Evolutionary conservation across 2,888 invertebrate genomes (phyloP), one percentile per base, ranked within the genome.

Genomic region (Aquatica leii): DNA sequence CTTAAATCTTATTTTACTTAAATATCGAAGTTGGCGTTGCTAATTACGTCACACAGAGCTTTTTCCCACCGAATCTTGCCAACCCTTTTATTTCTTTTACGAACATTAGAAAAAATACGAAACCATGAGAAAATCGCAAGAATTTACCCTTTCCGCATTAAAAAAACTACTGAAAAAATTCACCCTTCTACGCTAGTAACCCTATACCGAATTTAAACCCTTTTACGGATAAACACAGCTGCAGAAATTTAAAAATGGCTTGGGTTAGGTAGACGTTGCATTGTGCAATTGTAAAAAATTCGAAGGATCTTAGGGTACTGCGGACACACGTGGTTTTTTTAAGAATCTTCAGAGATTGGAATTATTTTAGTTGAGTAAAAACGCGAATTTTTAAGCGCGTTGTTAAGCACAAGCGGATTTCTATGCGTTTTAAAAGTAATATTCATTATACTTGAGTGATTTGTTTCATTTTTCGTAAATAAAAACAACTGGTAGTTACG

Each of bases 151-250:
- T 48, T 34, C 49, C 52, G 65, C 55, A 51, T n/a, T n/a, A n/a
- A n/a, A n/a, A n/a, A n/a, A n/a, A n/a, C 50, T 51, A 62, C 48
- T 49, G 54, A 43, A 54, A 46, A 34, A 49, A 21, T 61, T 61
- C 41, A 61, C 67, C 67, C 67, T 62, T 65, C 62, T 56, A 40
- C 37, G 55, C 34, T 59, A 62, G 71, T 68, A 71, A 71, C 71
- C 71, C 71, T 71, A 71, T 67, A 68, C 68, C 65, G 63, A 68
- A 68, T 71, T 71, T 71, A 71, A 71, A 71, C 71, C 71, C 71
- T 71, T 66, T 71, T 69, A 67, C 65, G 68, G 62, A 68, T 71
- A 71, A 71, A 71, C 71, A 71, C 71, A 71, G 71, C 71, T 70
- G 71, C 68, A 61, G 66, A 64, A 65, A 68, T 67, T 59, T 46